Evolutionary conservation across 92 coral and sea anemone genomes (phyloP).

Genomic region (Nematostella vectensis): DNA sequence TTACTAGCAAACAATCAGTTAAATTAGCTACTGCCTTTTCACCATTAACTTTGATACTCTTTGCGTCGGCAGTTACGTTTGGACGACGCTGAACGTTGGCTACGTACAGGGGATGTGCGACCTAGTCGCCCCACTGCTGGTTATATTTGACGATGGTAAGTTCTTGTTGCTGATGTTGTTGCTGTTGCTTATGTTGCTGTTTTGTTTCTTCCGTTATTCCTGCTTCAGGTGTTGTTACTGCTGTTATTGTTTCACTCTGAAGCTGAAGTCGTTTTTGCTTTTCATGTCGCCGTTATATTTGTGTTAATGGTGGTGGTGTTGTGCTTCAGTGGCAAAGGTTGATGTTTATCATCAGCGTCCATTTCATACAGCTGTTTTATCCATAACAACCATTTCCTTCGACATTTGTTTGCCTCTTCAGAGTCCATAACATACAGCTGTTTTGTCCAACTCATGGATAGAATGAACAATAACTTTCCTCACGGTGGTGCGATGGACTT

Average conservation of each 20-base stretch:
- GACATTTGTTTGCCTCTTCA: too few relatives aligned
- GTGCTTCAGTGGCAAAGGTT: neutral
- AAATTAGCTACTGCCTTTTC: too few relatives aligned
- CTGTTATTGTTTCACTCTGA: neutral
- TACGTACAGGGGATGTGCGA: conserved; percentile 99
- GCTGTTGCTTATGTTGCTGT: too few relatives aligned
- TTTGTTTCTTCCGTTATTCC: neutral
- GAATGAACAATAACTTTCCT: conserved; percentile 97
- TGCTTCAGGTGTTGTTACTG: neutral
- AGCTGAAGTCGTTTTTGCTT: neutral
- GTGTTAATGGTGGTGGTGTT: neutral
- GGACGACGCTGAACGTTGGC: conserved; percentile 90
- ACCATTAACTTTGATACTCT: neutral
- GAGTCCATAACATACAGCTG: conserved; percentile 95
- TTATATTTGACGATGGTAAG: conserved; percentile 91
- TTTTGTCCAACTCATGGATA: conserved; percentile 87
- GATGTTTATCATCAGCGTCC: neutral
- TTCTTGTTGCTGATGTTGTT: too few relatives aligned
- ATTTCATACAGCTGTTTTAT: conserved; percentile 94
- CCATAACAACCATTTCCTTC: too few relatives aligned
- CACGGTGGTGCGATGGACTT: conserved; percentile 96
- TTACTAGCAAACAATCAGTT: too few relatives aligned
- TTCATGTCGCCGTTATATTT: too few relatives aligned
- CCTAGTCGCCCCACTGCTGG: conserved; percentile 92
- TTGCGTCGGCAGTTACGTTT: conserved; percentile 56